Evolutionary conservation across 2,888 invertebrate genomes (phyloP).

Genomic region (Tromatobia lineatoria): DNA sequence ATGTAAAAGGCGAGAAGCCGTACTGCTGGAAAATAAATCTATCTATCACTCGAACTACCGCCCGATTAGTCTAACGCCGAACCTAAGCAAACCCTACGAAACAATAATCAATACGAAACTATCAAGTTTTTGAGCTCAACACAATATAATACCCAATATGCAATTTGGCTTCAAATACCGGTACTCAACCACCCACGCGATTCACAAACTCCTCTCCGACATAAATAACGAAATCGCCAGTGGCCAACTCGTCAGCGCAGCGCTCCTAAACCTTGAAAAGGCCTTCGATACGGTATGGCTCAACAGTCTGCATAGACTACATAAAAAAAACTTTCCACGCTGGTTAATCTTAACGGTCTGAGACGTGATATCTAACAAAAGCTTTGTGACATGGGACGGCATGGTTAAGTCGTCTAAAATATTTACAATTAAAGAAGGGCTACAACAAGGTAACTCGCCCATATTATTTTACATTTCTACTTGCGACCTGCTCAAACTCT

Average conservation of each 20-base stretch:
- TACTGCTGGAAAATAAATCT: no score
- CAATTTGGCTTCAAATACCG: constrained; percentile 58
- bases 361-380: constrained; percentile 39
- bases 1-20: no score
- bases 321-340: constrained; percentile 24
- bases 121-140: not conserved
- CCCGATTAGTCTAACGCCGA: constrained; percentile 58
- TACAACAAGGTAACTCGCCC: constrained; percentile 31
- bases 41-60: no score
- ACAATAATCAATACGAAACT: constrained; percentile 39
- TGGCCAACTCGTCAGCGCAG: constrained; percentile 37
- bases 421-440: constrained; percentile 35
- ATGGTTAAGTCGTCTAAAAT: not conserved
- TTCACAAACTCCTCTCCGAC: constrained; percentile 43
- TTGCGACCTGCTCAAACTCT: not conserved
- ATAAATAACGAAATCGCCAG: not conserved
- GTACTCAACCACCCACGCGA: constrained; percentile 55
- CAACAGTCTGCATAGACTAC: constrained; percentile 21
- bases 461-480: constrained; percentile 38
- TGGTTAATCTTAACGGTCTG: constrained; percentile 10
- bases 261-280: constrained; percentile 49
- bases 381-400: constrained; percentile 39
- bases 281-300: constrained; percentile 57
- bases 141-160: constrained; percentile 44
- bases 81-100: constrained; percentile 56